Base-by-base conservation (phyloP, 2,797 vertebrate species). In the Pipistrellus nathusii region DNA sequence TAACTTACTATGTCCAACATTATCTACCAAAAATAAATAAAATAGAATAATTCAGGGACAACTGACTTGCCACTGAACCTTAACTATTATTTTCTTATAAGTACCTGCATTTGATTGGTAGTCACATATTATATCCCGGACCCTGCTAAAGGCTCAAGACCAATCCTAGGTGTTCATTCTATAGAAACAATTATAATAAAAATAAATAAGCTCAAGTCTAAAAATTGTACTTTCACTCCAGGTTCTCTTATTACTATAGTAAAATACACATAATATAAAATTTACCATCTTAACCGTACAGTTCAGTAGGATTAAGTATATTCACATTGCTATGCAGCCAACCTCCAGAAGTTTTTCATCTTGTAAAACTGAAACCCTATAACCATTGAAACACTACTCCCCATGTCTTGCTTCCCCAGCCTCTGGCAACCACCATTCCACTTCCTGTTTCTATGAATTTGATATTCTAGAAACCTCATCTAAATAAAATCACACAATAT, bases 201-300 rank as follows among this genome's bases (percentile, higher is more conserved):
- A 94, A 80, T 84, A 91, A 89, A 85, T 64, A 93, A 44, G 8
- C 10, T 94, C 35, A n/a, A 72, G 21, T 69, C 44, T 81, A 95
- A 95, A 84, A 59, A 38, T 3, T 80, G 1, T 71, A 68, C 46
- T 55, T 90, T 76, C 20, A 90, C 73, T 84, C 4, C 15, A 84
- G 11, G 72, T 77, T 72, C 21, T 75, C 12, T 68, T 64, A 80
- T 88, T 73, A 80, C 46, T 53, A 27, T 73, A 25, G 35, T 59
- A 90, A 96, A 90, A 85, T 51, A 59, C 6, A 85, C 21, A 48
- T 66, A 85, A 68, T 13, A 44, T 46, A 80, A 73, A 83, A 83
- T 38, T 48, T 57, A 69, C 18, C 30, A 68, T 35, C 55, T 90
- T 91, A 77, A 94, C 20, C 23, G 0, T 80, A 64, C 14, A 64